Evolutionary conservation across 2,888 invertebrate species (phyloP).

Genomic region (Orthosia incerta): DNA sequence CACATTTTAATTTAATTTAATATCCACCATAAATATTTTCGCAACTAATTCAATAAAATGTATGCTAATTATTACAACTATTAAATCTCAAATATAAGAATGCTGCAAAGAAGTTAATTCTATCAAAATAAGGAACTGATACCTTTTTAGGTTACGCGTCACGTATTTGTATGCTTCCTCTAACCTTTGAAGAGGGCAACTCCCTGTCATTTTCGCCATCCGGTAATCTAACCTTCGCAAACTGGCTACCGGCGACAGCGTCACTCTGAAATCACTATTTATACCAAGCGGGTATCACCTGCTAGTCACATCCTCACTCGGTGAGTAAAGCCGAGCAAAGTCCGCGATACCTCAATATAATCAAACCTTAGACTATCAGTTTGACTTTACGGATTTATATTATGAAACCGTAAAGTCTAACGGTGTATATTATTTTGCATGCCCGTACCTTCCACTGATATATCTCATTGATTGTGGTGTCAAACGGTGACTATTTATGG

Average conservation of each 20-base stretch:
- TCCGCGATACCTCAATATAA: slow-evolving; percentile 25
- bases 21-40: slow-evolving; percentile 1
- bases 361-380: slow-evolving; percentile 21
- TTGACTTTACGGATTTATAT: slow-evolving; percentile 24
- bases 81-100: slow-evolving; percentile 5
- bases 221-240: slow-evolving; percentile 45
- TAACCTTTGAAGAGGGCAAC: slow-evolving; percentile 47
- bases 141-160: slow-evolving; percentile 24
- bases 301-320: slow-evolving; percentile 45
- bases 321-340: slow-evolving; percentile 46
- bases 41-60: neutral
- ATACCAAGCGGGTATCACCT: slow-evolving; percentile 36
- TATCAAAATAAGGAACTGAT: slow-evolving; percentile 29
- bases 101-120: neutral
- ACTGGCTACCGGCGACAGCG: slow-evolving; percentile 21
- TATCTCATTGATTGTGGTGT: slow-evolving; percentile 25
- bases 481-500: slow-evolving; percentile 17
- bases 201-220: slow-evolving; percentile 40
- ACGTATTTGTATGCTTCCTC: slow-evolving; percentile 38
- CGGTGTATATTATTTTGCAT: slow-evolving; percentile 9
- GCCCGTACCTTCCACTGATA: slow-evolving; percentile 18
- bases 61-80: neutral
- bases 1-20: slow-evolving; percentile 9
- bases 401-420: too few species aligned
- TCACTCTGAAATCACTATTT: slow-evolving; percentile 31